Conservation (phyloP, 2,797 vertebrate genomes). For the Cyprinella venusta region DNA sequence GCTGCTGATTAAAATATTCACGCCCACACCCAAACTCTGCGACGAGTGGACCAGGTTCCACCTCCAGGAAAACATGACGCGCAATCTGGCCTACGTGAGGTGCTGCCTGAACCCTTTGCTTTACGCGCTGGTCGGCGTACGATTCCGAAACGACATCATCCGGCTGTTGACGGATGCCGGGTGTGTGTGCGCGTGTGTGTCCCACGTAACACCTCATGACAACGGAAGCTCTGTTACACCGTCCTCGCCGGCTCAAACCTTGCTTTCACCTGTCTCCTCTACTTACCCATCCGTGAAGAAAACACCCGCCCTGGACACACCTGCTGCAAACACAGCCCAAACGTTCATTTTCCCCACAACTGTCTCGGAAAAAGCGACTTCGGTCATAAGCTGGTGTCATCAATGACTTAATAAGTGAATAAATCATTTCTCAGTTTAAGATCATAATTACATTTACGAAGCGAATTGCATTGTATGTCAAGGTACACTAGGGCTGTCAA, state of each 20-base stretch:
- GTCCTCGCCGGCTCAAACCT: conserved; percentile 58
- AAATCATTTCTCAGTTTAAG: not conserved
- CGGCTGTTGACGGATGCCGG: conserved; percentile 69
- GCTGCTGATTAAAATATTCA: conserved; percentile 76
- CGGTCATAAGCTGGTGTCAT: conserved; percentile 5
- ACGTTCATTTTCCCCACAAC: not conserved
- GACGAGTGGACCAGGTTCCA: conserved; percentile 69
- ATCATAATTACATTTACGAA: no score
- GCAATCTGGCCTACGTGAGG: conserved; percentile 84
- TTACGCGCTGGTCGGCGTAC: conserved; percentile 87
- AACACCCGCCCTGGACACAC: not conserved
- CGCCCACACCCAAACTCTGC: conserved; percentile 67
- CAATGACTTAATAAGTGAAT: not conserved
- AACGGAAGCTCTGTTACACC: conserved; percentile 61
- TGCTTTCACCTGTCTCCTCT: conserved; percentile 6
- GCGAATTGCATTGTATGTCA: no score
- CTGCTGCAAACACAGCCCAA: not conserved
- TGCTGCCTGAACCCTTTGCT: conserved; percentile 92
- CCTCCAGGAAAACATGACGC: conserved; percentile 81
- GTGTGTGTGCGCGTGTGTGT: conserved; percentile 41
- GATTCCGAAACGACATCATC: conserved; percentile 85
- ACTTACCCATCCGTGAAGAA: conserved; percentile 24
- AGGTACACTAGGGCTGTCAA: no score
- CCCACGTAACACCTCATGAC: rapidly evolving
- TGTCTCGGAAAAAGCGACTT: not conserved